Conservation (phyloP, 2,888 invertebrate species). For the Tetragonisca angustula region DNA sequence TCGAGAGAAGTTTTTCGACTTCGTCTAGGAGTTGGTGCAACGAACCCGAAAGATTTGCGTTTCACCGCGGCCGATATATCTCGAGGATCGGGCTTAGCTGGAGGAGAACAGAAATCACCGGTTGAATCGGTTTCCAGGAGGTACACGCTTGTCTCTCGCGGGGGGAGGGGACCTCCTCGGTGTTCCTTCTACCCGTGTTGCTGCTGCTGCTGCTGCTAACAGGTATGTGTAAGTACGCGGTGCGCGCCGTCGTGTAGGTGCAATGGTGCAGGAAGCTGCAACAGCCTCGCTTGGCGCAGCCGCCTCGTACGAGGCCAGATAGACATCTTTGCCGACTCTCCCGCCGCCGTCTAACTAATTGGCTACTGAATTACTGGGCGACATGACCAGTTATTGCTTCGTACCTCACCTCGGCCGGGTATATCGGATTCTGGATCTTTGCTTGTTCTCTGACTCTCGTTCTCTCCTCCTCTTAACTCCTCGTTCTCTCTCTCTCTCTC, state of each 20-base stretch:
- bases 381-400: slow-evolving; percentile 80
- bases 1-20: slow-evolving; percentile 13
- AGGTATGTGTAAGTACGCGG: slow-evolving; percentile 23
- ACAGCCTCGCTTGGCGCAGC: slow-evolving; percentile 66
- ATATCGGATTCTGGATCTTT: slow-evolving; percentile 71
- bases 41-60: slow-evolving; percentile 64
- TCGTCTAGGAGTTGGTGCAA: slow-evolving; percentile 16
- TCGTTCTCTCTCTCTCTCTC: neutral
- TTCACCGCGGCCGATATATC: slow-evolving; percentile 57
- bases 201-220: slow-evolving; percentile 20
- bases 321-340: slow-evolving; percentile 77
- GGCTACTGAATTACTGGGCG: slow-evolving; percentile 82
- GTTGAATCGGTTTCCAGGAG: slow-evolving; percentile 70
- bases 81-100: slow-evolving; percentile 49
- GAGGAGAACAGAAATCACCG: slow-evolving; percentile 64
- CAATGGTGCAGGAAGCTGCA: slow-evolving; percentile 70
- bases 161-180: slow-evolving; percentile 40
- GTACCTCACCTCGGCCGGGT: slow-evolving; percentile 72
- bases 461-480: slow-evolving; percentile 4
- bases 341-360: slow-evolving; percentile 81
- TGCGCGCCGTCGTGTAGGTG: slow-evolving; percentile 53
- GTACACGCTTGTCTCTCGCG: slow-evolving; percentile 63
- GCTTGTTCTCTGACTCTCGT: slow-evolving; percentile 25
- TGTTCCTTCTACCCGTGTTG: slow-evolving; percentile 43
- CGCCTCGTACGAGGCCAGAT: slow-evolving; percentile 74